These are phyloP conservation scores for Acrobasis repandana DNA, from an alignment of 2,888 invertebrate genomes.

Conservation along the genomic window DNA sequence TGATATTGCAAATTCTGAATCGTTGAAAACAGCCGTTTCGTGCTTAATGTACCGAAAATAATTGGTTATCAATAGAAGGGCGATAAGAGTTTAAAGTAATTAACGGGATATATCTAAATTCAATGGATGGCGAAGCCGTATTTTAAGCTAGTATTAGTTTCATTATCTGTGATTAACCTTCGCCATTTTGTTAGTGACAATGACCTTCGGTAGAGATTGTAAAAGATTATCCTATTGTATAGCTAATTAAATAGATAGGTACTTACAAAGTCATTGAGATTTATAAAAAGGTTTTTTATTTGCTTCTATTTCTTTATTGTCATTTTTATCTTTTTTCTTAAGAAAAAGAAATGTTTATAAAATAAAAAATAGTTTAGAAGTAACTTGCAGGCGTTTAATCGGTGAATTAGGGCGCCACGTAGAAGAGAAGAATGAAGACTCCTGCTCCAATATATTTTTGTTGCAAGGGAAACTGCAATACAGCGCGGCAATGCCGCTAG, in stretches of 20 bases:
- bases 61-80: slow-evolving; percentile 51
- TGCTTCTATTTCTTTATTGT: too few relatives aligned
- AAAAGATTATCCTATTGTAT: slow-evolving; percentile 5
- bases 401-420: too few relatives aligned
- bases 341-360: too few relatives aligned
- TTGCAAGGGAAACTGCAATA: too few relatives aligned
- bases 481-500: too few relatives aligned
- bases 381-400: too few relatives aligned
- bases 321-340: too few relatives aligned
- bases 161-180: slow-evolving; percentile 19
- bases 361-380: too few relatives aligned
- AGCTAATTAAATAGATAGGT: background rate
- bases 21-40: slow-evolving; percentile 36
- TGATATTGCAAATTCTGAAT: slow-evolving; percentile 27
- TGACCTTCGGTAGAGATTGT: slow-evolving; percentile 19
- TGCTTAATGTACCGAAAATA: slow-evolving; percentile 54
- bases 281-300: background rate
- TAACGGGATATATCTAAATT: slow-evolving; percentile 42
- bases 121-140: slow-evolving; percentile 39
- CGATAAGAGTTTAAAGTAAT: slow-evolving; percentile 54
- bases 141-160: slow-evolving; percentile 38
- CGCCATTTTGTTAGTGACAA: slow-evolving; percentile 12
- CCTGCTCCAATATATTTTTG: too few relatives aligned
- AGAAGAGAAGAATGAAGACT: too few relatives aligned
- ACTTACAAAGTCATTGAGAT: background rate